Base-by-base conservation (phyloP, 2,113 vertebrate genomes). In the Pluvianellus socialis region DNA sequence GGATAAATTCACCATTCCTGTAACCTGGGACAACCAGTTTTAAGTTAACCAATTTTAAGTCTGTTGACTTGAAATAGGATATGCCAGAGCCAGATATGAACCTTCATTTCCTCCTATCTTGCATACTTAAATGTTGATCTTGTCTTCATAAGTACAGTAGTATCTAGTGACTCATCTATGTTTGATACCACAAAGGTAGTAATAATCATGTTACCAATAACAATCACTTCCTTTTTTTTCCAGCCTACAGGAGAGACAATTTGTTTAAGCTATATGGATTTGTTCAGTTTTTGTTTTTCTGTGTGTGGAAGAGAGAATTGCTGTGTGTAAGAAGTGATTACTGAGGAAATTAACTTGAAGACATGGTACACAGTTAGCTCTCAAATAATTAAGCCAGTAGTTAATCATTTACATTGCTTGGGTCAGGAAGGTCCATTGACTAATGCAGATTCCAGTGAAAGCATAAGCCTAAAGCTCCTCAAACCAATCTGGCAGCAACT, bases 341-440 rank as follows among this genome's bases (percentile, higher is more conserved):
- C 61, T 27, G 45, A 86, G 22, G 71, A 79, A 91, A 77, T 82
- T 75, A 87, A 53, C 30, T 70, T 28, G 52, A 91, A 81, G 80
- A 49, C 55, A 84, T 0, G 0, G 40, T 81, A 21, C 1, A 2
- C 56, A 75, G 45, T 66, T 70, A 70, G 14, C 12, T 79, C 15
- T 66, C 44, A 58, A 92, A 85, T 72, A 75, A 49, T 92, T 82
- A 86, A 85, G 11, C 49, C 27, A 24, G 18, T 20, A 90, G 24
- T 76, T 73, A 90, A 82, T 80, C 12, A 72, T 49, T 76, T 50
- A 65, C 28, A 44, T 40, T 38, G 4, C 4, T 0, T 44, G 30
- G 38, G 16, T 68, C 50, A 72, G 49, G 63, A 66, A 90, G 23
- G 42, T 40, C 42, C 2, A 6, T 10, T 44, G 23, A 65, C 27